Percentiles rank a stretch among this genome's conserved stretches.
Evolutionary conservation across 2,797 vertebrate species (phyloP).

Genomic region (Poecile montanus): DNA sequence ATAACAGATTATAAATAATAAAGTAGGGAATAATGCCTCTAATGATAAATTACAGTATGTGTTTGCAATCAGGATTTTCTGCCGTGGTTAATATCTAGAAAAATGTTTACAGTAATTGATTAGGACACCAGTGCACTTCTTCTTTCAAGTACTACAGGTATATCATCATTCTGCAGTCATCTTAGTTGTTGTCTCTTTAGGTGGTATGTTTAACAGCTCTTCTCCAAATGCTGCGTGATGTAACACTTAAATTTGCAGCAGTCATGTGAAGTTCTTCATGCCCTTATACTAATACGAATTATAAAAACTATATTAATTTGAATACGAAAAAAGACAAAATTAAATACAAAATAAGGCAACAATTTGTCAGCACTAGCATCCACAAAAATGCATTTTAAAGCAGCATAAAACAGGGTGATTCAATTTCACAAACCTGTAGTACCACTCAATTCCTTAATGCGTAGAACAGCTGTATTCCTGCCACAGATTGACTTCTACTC

Average conservation of each 20-base stretch:
- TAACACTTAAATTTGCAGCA: slow-evolving; percentile 27
- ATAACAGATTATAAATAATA: neutral
- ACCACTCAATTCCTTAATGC: slow-evolving; percentile 7
- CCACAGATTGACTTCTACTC: slow-evolving; percentile 14
- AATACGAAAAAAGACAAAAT: slow-evolving; percentile 10
- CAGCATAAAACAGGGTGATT: slow-evolving; percentile 2
- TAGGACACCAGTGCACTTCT: neutral
- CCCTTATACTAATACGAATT: neutral
- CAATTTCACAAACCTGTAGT: slow-evolving; percentile 6
- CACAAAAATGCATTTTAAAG: slow-evolving; percentile 25
- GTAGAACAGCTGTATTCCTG: slow-evolving; percentile 41
- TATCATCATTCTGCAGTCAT: slow-evolving; percentile 4
- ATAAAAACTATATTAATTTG: neutral
- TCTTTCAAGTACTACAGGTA: slow-evolving; percentile 33
- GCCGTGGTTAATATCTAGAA: neutral
- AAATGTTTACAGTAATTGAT: neutral
- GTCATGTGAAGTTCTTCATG: neutral
- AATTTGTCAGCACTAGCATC: slow-evolving; percentile 31
- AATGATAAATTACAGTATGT: neutral
- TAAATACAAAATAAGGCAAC: neutral
- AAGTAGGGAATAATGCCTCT: slow-evolving; percentile 3
- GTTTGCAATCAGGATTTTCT: slow-evolving; percentile 14
- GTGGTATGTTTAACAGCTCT: slow-evolving; percentile 19
- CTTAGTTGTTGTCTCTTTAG: slow-evolving; percentile 11
- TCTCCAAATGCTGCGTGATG: neutral